Evolutionary conservation across 1,140 invertebrate genomes (phyloP), one percentile per base, ranked within the genome.

Genomic region (Alviniconcha marisindica): DNA sequence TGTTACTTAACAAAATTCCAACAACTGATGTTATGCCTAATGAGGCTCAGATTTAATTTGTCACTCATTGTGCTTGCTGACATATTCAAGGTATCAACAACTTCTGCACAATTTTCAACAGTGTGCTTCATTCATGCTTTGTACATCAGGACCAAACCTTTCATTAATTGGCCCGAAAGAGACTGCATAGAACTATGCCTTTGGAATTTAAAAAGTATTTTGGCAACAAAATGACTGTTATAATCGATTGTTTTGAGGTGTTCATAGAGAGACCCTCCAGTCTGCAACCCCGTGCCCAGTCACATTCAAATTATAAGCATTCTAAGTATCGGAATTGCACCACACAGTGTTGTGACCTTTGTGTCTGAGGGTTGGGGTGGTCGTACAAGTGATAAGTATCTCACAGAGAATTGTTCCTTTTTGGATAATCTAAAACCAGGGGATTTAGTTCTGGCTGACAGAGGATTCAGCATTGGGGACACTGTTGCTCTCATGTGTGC

Each of bases 241-340:
- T 86, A 66, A 83, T 88, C 21, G 84, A 88, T 51, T 88, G 86
- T 83, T 88, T 88, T 83, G 87, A 87, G 54, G 54, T 87, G 51
- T 86, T n/a, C n/a, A n/a, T n/a, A n/a, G n/a, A n/a, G n/a, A n/a
- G n/a, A n/a, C n/a, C n/a, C n/a, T n/a, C n/a, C n/a, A n/a, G n/a
- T n/a, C n/a, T n/a, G n/a, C n/a, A n/a, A n/a, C n/a, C n/a, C n/a
- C n/a, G n/a, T n/a, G n/a, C n/a, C n/a, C n/a, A n/a, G n/a, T n/a
- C n/a, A n/a, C n/a, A n/a, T n/a, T n/a, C n/a, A n/a, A n/a, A 87
- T 79, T 54, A 88, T 84, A 38, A 74, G 83, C 24, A 87, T 86
- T 54, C 56, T 81, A 77, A 76, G 83, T 40, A 85, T 88, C 63
- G 79, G 66, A 36, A 81, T 84, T 48, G 83, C 83, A 24, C 86